Conservation (phyloP, 2,797 vertebrate genomes). For the Alauda arvensis region DNA sequence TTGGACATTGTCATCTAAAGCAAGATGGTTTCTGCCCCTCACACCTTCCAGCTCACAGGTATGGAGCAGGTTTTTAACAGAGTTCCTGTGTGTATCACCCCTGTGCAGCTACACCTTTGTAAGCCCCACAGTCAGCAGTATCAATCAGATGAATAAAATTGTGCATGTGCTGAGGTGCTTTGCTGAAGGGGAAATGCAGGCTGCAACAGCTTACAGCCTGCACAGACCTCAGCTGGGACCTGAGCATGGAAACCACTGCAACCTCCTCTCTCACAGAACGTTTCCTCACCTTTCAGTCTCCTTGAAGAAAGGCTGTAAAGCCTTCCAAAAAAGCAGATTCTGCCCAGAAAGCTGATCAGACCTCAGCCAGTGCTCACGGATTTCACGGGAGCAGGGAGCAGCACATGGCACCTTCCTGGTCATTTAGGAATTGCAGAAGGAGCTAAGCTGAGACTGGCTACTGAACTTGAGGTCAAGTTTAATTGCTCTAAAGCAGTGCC, state of each 20-base stretch:
- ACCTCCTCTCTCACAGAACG: background rate
- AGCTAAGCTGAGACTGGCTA: background rate
- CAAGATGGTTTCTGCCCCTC: background rate
- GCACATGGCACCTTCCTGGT: background rate
- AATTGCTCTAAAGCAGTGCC: background rate
- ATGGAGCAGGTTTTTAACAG: background rate
- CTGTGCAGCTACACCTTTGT: background rate
- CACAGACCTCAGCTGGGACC: background rate
- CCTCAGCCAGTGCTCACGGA: rapidly evolving
- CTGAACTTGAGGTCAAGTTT: background rate
- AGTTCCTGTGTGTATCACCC: background rate
- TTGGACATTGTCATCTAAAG: background rate
- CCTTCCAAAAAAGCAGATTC: background rate
- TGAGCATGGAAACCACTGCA: background rate
- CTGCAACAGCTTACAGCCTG: slow-evolving; percentile 17
- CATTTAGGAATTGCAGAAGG: background rate
- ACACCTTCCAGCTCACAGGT: background rate
- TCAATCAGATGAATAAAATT: background rate
- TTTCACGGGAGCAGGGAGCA: background rate
- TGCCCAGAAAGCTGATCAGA: background rate
- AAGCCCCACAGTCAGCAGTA: background rate
- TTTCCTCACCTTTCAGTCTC: background rate
- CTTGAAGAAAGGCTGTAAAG: background rate
- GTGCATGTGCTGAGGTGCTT: background rate
- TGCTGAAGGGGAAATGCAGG: slow-evolving; percentile 36